A percentile compares a stretch with the other conserved stretches of the same genome.
phyloP scores from a whole-genome alignment of 2,888 invertebrate species.

The Drosophila pseudotalamancana region DNA sequence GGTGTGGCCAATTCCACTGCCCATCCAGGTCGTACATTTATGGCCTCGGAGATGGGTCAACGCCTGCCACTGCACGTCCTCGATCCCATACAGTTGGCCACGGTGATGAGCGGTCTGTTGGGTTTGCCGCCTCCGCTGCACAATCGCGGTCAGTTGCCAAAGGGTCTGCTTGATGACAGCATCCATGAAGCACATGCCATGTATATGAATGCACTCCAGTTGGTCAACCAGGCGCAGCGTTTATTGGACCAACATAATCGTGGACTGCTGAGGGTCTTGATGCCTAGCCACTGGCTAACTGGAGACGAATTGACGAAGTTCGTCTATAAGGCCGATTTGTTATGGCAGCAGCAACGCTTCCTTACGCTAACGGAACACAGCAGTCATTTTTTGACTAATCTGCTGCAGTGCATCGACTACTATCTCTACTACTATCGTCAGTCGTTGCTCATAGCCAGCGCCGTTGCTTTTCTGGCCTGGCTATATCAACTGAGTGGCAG shows the following conservation, averaged over 20 bases:
- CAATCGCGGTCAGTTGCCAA: conserved; percentile 84
- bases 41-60: conserved; percentile 23
- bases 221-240: conserved; percentile 87
- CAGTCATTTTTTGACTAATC: conserved; percentile 87
- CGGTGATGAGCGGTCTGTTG: conserved; percentile 93
- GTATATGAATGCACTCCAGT: conserved; percentile 91
- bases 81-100: conserved; percentile 95
- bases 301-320: conserved; percentile 43
- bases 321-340: conserved; percentile 3
- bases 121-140: conserved; percentile 95
- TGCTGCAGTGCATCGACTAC: conserved; percentile 90
- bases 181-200: conserved; percentile 87
- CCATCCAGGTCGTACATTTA: conserved; percentile 36
- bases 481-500: conserved; percentile 85
- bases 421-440: conserved; percentile 93
- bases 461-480: conserved; percentile 89
- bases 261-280: conserved; percentile 39
- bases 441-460: conserved; percentile 87
- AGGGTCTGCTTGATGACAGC: conserved; percentile 63
- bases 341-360: conserved; percentile 31
- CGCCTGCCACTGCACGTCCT: conserved; percentile 86
- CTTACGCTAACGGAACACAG: conserved; percentile 84
- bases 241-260: conserved; percentile 60
- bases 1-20: conserved; percentile 86
- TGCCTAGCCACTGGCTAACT: conserved; percentile 52